Percentiles rank a stretch among this genome's conserved stretches.
These are phyloP conservation scores for Amblyjoppa proteus DNA, from an alignment of 2,888 invertebrate genomes.

Conservation along the genomic window DNA sequence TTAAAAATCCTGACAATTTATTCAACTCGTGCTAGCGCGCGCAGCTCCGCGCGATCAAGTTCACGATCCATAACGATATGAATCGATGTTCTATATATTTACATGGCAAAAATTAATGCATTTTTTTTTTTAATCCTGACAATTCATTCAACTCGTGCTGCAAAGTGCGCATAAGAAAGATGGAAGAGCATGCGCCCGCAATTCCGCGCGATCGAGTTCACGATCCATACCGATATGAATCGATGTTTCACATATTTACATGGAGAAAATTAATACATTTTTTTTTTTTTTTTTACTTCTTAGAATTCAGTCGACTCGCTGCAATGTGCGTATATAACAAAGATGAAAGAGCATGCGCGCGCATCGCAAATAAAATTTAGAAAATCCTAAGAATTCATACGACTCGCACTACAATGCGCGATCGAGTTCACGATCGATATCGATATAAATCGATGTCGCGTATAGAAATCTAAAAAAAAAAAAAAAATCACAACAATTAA, in stretches of 20 bases:
- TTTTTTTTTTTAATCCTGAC: not conserved
- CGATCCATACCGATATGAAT: slow-evolving; percentile 40
- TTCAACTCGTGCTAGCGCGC: not conserved
- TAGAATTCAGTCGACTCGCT: not conserved
- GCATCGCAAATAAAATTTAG: no score
- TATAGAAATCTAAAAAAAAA: no score
- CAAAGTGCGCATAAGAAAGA: not conserved
- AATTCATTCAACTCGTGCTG: slow-evolving; percentile 8
- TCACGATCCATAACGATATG: no score
- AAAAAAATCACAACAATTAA: not conserved
- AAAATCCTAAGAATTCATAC: no score
- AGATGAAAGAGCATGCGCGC: no score
- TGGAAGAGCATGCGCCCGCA: slow-evolving; percentile 37
- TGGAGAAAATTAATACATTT: not conserved
- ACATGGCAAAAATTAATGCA: no score
- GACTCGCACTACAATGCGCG: no score
- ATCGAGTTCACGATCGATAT: no score
- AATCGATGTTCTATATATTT: no score
- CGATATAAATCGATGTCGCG: no score
- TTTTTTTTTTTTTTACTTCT: not conserved
- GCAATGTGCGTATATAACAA: not conserved
- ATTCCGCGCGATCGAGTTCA: slow-evolving; percentile 8
- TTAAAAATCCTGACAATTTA: no score
- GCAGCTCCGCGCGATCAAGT: not conserved
- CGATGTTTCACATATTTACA: not conserved